Conservation (phyloP, 2,888 invertebrate species). For the Cremastinae sp. region DNA sequence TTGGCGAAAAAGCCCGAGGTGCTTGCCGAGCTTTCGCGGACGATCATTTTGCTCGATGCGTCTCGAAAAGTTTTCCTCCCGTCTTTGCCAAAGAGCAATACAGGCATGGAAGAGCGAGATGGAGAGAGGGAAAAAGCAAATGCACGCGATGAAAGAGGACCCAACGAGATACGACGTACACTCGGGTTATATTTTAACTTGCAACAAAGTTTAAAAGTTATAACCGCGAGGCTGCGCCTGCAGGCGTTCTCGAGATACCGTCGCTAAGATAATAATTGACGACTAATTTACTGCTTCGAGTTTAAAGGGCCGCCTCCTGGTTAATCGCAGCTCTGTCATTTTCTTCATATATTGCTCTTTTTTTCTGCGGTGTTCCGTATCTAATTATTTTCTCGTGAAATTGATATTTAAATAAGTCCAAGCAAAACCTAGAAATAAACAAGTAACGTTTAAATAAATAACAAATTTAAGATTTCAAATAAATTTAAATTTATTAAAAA, state of each 20-base stretch:
- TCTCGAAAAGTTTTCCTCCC: constrained; percentile 42
- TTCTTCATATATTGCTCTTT: background rate
- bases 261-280: constrained; percentile 53
- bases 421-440: no score
- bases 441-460: no score
- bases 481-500: no score
- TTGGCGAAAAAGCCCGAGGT: constrained; percentile 43
- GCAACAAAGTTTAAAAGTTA: constrained; percentile 75
- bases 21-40: constrained; percentile 35
- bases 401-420: no score
- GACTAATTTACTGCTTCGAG: constrained; percentile 47
- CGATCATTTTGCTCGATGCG: constrained; percentile 55
- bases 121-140: constrained; percentile 14
- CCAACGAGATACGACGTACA: constrained; percentile 50
- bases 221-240: constrained; percentile 47
- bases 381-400: no score
- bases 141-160: constrained; percentile 44
- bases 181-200: constrained; percentile 74
- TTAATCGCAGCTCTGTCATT: constrained; percentile 33
- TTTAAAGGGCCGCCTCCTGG: constrained; percentile 23
- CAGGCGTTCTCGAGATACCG: constrained; percentile 36
- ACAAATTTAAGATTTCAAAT: no score
- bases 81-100: constrained; percentile 12
- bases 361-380: no score
- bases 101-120: constrained; percentile 18